Percentiles rank a stretch among this genome's conserved stretches.
phyloP scores from a whole-genome alignment of 2,113 vertebrate species.

The Neodontobutis hainanensis region DNA sequence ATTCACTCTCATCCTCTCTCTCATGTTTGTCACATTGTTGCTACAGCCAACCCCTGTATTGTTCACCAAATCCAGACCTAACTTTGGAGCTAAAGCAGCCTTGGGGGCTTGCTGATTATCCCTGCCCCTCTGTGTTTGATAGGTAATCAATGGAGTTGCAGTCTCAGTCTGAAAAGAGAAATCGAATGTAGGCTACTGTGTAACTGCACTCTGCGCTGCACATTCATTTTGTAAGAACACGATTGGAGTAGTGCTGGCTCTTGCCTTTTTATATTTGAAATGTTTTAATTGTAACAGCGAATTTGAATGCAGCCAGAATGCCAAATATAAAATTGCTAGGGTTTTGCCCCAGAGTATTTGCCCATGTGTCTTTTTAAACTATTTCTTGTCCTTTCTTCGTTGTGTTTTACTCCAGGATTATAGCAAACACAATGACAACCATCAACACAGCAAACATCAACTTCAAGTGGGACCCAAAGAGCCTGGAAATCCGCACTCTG shows the following conservation, averaged over 20 bases:
- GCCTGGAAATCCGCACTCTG: conserved; percentile 95
- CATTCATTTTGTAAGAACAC: conserved; percentile 42
- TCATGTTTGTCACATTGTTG: neutral
- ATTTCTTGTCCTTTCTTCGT: neutral
- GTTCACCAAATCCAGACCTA: conserved; percentile 47
- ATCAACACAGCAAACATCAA: conserved; percentile 93
- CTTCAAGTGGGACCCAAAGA: conserved; percentile 99
- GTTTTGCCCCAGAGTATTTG: no score
- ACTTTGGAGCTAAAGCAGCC: conserved; percentile 50
- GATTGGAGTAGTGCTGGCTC: conserved; percentile 20
- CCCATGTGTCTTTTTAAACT: neutral
- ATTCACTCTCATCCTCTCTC: neutral
- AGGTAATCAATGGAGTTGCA: conserved; percentile 69
- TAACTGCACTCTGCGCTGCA: conserved; percentile 39
- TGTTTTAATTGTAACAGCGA: neutral
- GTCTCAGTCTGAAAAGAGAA: conserved; percentile 59
- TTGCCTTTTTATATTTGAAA: conserved; percentile 27
- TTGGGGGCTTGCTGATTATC: conserved; percentile 62
- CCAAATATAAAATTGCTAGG: no score
- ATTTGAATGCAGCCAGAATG: no score
- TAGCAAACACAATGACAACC: conserved; percentile 83
- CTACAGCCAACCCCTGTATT: conserved; percentile 6
- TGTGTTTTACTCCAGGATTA: conserved; percentile 37
- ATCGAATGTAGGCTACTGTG: conserved; percentile 59
- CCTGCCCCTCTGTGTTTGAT: conserved; percentile 54